Percentiles rank a stretch among this genome's conserved stretches.
Evolutionary conservation across 2,888 invertebrate genomes (phyloP).

Genomic region (Zhuqinia jingwanae): DNA sequence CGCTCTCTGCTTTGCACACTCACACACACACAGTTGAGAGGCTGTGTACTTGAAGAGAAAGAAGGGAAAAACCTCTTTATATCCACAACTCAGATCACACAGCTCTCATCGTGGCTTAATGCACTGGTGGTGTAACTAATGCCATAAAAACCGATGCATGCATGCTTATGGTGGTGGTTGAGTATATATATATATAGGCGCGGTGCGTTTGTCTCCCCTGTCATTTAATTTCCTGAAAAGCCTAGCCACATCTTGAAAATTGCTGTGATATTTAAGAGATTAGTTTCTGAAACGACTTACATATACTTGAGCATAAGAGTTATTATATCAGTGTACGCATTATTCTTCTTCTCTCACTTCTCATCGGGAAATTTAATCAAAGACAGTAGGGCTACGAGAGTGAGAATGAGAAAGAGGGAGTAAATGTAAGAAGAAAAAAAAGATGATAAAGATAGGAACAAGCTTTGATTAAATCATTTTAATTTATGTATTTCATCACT

Average conservation of each 20-base stretch:
- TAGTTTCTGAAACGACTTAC: slow-evolving; percentile 47
- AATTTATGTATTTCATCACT: slow-evolving; percentile 37
- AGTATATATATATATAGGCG: neutral
- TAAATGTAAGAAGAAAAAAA: too few relatives aligned
- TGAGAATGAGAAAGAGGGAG: too few relatives aligned
- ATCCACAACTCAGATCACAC: neutral
- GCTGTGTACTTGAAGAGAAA: neutral
- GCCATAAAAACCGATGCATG: slow-evolving; percentile 62
- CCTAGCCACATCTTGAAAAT: slow-evolving; percentile 52
- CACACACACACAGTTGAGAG: too few relatives aligned
- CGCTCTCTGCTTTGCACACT: too few relatives aligned
- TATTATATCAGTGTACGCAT: neutral
- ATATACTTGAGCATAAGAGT: neutral
- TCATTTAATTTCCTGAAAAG: slow-evolving; percentile 68
- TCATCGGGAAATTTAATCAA: slow-evolving; percentile 50
- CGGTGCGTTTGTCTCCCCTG: slow-evolving; percentile 48
- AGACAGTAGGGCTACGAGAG: neutral
- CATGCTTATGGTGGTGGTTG: too few relatives aligned
- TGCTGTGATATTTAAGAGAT: slow-evolving; percentile 59
- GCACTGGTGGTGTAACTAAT: slow-evolving; percentile 64
- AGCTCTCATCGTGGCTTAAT: slow-evolving; percentile 47
- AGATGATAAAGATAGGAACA: slow-evolving; percentile 18
- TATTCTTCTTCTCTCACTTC: neutral
- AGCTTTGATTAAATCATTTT: slow-evolving; percentile 48
- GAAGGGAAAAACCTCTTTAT: slow-evolving; percentile 29